Evolutionary conservation across 2,113 vertebrate genomes (phyloP).

Genomic region (Pygoscelis adeliae): DNA sequence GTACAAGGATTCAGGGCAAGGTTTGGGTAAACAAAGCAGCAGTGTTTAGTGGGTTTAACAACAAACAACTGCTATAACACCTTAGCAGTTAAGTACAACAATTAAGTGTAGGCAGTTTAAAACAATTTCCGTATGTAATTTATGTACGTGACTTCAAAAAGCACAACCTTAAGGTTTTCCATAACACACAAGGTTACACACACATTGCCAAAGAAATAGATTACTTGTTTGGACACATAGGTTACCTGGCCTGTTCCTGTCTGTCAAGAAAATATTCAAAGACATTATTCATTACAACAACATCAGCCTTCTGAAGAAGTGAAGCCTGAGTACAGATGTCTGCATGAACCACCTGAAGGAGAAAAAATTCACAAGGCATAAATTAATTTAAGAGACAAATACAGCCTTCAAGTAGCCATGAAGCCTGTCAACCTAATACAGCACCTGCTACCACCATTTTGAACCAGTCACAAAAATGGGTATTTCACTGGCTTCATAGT

Average conservation of each 20-base stretch:
- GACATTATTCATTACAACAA: constrained; percentile 95
- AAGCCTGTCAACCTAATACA: not conserved
- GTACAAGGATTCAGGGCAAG: not conserved
- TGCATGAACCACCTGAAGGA: constrained; percentile 84
- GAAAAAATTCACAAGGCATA: constrained; percentile 41
- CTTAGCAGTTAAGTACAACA: not conserved
- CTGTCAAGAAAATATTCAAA: constrained; percentile 94
- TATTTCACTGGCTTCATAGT: not conserved
- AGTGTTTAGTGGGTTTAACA: not conserved
- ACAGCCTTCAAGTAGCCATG: not conserved
- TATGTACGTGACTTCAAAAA: constrained; percentile 38
- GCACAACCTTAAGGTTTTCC: constrained; percentile 34
- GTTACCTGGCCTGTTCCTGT: constrained; percentile 85
- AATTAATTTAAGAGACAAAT: not conserved
- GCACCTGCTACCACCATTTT: not conserved
- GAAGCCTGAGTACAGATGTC: constrained; percentile 84
- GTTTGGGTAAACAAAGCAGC: not conserved
- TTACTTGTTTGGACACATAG: constrained; percentile 54
- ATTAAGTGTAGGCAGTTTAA: not conserved
- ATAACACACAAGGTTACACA: not conserved
- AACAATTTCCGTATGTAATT: constrained; percentile 35
- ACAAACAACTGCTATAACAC: not conserved
- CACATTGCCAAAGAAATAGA: constrained; percentile 25
- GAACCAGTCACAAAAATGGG: not conserved
- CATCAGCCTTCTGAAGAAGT: constrained; percentile 86